Conservation (phyloP, 2,888 invertebrate genomes). For the Mimumesa dahlbomi region DNA sequence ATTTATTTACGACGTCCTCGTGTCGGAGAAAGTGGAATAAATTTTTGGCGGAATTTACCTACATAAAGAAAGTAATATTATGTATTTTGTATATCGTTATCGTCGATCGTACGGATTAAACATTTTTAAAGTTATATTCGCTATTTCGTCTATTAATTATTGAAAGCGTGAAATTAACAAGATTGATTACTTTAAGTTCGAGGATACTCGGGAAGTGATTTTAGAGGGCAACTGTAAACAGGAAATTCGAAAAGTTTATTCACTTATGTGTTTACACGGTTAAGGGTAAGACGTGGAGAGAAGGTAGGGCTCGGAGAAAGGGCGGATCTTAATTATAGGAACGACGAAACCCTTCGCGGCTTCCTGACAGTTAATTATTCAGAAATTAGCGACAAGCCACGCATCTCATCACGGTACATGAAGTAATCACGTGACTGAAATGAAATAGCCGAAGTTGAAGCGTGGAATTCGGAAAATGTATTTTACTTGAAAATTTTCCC, state of each 20-base stretch:
- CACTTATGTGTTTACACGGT: conserved; percentile 35
- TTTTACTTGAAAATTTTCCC: conserved; percentile 36
- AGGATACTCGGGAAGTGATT: too few species aligned
- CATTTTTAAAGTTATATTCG: too few species aligned
- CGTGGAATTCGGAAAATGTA: conserved; percentile 45
- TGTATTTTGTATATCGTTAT: too few species aligned
- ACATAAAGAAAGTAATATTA: too few species aligned
- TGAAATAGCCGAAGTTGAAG: conserved; percentile 28
- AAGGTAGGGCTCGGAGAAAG: conserved; percentile 2
- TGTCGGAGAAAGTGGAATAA: neutral
- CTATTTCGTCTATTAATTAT: too few species aligned
- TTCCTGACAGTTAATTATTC: conserved; percentile 50
- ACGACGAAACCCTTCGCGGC: conserved; percentile 17
- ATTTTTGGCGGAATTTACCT: neutral
- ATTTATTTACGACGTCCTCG: neutral
- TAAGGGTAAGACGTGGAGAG: conserved; percentile 19
- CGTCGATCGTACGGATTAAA: too few species aligned
- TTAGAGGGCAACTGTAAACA: neutral
- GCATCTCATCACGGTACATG: conserved; percentile 18
- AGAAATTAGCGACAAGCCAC: conserved; percentile 48
- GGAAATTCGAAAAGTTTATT: conserved; percentile 18
- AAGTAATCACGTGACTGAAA: conserved; percentile 5
- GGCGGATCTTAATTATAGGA: conserved; percentile 39
- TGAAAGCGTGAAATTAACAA: too few species aligned
- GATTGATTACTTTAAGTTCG: too few species aligned